Conservation (phyloP, 2,888 invertebrate species). For the Mythimna pallens region DNA sequence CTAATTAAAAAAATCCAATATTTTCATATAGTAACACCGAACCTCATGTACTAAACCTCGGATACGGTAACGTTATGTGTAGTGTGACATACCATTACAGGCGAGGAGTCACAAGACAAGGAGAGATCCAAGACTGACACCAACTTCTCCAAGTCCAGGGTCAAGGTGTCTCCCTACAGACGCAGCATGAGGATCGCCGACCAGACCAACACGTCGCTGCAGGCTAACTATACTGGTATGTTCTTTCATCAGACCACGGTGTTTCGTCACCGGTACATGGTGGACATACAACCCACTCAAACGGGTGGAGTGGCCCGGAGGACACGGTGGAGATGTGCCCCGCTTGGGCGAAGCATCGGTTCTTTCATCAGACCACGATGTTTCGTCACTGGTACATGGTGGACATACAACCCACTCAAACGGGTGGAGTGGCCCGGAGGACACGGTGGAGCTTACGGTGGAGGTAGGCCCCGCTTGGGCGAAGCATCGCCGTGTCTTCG, state of each 20-base stretch:
- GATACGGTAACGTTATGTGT: slow-evolving; percentile 71
- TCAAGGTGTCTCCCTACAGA: slow-evolving; percentile 87
- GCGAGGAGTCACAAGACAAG: slow-evolving; percentile 54
- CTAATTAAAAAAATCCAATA: neutral
- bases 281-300: no score
- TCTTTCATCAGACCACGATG: neutral
- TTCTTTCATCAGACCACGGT: neutral
- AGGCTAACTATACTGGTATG: slow-evolving; percentile 86
- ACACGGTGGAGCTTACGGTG: no score
- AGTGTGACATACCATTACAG: slow-evolving; percentile 73
- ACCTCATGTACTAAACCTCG: neutral
- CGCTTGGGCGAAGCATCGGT: neutral
- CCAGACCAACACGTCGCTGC: slow-evolving; percentile 77
- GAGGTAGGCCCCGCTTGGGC: no score
- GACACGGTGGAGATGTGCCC: no score
- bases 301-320: no score
- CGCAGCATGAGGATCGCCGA: slow-evolving; percentile 79
- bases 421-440: no score
- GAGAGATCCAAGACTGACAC: slow-evolving; percentile 81
- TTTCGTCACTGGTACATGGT: no score
- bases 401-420: no score
- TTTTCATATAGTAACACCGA: slow-evolving; percentile 27
- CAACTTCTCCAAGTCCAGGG: slow-evolving; percentile 85
- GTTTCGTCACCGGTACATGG: no score
- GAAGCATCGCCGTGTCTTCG: no score